phyloP scores from a whole-genome alignment of 2,113 vertebrate genomes.

The Rutilus rutilus region DNA sequence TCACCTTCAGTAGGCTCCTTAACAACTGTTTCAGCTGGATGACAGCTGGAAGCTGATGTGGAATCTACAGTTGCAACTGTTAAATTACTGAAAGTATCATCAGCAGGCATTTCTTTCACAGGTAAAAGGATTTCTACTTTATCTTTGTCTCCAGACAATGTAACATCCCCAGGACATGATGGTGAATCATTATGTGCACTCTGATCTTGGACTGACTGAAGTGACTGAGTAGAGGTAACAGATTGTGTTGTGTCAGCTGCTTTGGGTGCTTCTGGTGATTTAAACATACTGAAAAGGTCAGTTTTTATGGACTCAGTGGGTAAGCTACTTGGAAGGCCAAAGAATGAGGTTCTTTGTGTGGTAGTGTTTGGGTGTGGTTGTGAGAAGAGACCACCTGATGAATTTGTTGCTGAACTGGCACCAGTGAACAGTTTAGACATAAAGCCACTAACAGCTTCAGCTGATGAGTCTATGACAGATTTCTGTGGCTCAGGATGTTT shows the following conservation, averaged over 20 bases:
- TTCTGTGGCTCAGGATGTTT: constrained; percentile 74
- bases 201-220: constrained; percentile 46
- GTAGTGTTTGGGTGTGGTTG: constrained; percentile 67
- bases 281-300: constrained; percentile 84
- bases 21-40: constrained; percentile 11
- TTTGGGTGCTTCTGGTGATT: constrained; percentile 63
- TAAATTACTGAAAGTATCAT: constrained; percentile 4
- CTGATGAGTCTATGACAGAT: constrained; percentile 76
- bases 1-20: constrained; percentile 53
- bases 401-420: constrained; percentile 70
- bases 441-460: constrained; percentile 86
- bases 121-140: neutral
- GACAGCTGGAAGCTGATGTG: neutral
- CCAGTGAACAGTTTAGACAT: constrained; percentile 82
- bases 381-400: constrained; percentile 74
- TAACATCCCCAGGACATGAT: constrained; percentile 4
- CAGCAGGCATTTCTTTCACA: neutral
- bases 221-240: constrained; percentile 10
- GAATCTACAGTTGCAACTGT: neutral
- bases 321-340: constrained; percentile 73
- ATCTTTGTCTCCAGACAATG: constrained; percentile 25
- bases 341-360: constrained; percentile 80
- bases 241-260: constrained; percentile 50
- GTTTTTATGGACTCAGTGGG: constrained; percentile 77
- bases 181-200: constrained; percentile 38